Evolutionary conservation across 2,113 vertebrate species (phyloP), one percentile per base, ranked within the genome.

Genomic region (Hemibagrus wyckioides): DNA sequence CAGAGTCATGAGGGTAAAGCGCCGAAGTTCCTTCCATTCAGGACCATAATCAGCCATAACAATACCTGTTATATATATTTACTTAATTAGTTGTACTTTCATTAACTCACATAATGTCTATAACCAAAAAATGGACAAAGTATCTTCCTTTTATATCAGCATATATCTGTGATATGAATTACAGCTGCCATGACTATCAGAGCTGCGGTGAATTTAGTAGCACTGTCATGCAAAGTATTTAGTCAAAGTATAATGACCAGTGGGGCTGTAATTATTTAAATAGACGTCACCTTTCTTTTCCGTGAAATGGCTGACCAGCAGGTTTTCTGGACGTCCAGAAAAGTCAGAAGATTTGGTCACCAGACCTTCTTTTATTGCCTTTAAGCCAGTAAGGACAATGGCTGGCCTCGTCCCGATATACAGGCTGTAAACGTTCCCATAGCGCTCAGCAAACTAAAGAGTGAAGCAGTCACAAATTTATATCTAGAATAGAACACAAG

Each of bases 1-100:
- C 89, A 97, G 85, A 0, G 95, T 95, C 79, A 91, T 91, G 36
- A 96, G 36, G 0, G 92, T 61, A 48, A 97, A 97, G 56, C 92
- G 94, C 6, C 95, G 92, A 82, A 92, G 90, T 67, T 96, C 94
- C 33, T 90, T 95, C 96, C 96, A 96, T 4, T 1, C 0, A 0
- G 23, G 86, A 0, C 94, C 95, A 0, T 94, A 95, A 50, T 57
- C 92, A 0, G 94, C 94, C 0, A 93, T 0, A 41, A 90, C 0
- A 39, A 96, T 0, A 21, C 96, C 96, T 96, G 79, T 85, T 5
- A 36, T 56, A 36, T 56, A 23, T 36, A 80, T 0, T 44, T 4
- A 25, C 19, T 57, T 57, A 23, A 13, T 57, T 25, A 76, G 2
- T 17, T 54, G 8, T 7, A 2, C 7, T 77, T 76, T 76, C 69